Base-by-base conservation (phyloP, 2,888 invertebrate species). In the Lacanobia oleracea region DNA sequence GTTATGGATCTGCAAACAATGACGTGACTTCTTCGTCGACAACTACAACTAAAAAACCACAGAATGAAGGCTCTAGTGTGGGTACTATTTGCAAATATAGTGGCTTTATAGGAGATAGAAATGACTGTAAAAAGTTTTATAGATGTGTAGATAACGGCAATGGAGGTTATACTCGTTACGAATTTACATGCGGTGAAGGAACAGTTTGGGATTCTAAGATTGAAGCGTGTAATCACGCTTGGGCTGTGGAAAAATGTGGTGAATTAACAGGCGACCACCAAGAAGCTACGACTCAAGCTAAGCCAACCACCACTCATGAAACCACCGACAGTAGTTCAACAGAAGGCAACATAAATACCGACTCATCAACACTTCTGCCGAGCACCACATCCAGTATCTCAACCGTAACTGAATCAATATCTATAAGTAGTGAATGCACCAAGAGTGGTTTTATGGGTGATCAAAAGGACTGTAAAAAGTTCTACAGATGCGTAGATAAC, bases 111-210 rank as follows among this genome's bases (percentile, higher is more conserved):
- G 96, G 97, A 88, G 92, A 89, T 76, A 63, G 84, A 73, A 87
- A 93, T 33, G 95, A 97, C 84, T 97, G 97, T 83, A 96, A 93
- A 72, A 97, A 97, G 86, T 98, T 97, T 91, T 97, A 97, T 83
- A 95, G 97, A 79, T 97, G 97, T 87, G 97, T 97, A 0, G 92
- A 93, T 72, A 93, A 94, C 75, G 95, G 95, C 18, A 89, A 87
- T 75, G 92, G 93, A 69, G 90, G 92, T 23, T 96, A 89, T 77
- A 95, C 89, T 8, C 96, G 94, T 84, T 96, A 96, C 79, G 96
- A 96, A 79, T 97, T 97, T 88, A 89, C 93, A 12, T 97, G 97
- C 86, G 96, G 97, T 7, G 93, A 94, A 76, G 97, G 97, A 51
- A 97, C 97, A 4, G 96, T 96, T 27, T 97, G 97, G 97, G 97